Conservation (phyloP, 2,888 invertebrate genomes). For the Augiades crinisus region DNA sequence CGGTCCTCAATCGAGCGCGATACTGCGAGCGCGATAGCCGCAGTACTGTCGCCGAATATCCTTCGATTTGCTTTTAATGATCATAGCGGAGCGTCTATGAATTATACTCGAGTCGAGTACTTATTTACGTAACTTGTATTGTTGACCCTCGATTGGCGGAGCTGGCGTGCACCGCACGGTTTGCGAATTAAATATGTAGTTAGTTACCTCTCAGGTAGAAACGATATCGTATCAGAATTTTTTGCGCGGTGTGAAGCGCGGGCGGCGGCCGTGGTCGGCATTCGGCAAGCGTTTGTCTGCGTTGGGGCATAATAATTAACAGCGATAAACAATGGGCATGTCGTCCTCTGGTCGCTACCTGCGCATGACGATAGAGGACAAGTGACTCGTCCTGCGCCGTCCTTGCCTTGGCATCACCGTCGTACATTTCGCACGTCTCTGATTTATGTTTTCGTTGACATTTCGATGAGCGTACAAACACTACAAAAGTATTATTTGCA, state of each 20-base stretch:
- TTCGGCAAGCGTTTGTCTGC: constrained; percentile 54
- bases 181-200: constrained; percentile 28
- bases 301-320: constrained; percentile 78
- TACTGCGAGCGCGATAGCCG: constrained; percentile 72
- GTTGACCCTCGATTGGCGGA: constrained; percentile 14
- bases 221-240: constrained; percentile 49
- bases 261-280: constrained; percentile 46
- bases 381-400: constrained; percentile 68
- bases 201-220: constrained; percentile 53
- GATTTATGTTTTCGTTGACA: constrained; percentile 30
- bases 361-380: constrained; percentile 75
- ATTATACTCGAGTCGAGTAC: constrained; percentile 3
- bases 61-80: constrained; percentile 35
- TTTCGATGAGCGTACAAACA: constrained; percentile 11
- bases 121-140: constrained; percentile 10
- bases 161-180: constrained; percentile 11
- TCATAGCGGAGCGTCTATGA: constrained; percentile 19
- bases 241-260: constrained; percentile 54
- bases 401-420: constrained; percentile 56
- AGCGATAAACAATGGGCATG: constrained; percentile 78
- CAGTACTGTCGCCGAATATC: constrained; percentile 54
- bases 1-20: constrained; percentile 80
- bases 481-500: too few relatives aligned
- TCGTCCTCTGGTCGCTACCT: constrained; percentile 76
- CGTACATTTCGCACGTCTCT: constrained; percentile 50